Evolutionary conservation across 2,797 vertebrate genomes (phyloP).

Genomic region (Orientallactaga sibirica): DNA sequence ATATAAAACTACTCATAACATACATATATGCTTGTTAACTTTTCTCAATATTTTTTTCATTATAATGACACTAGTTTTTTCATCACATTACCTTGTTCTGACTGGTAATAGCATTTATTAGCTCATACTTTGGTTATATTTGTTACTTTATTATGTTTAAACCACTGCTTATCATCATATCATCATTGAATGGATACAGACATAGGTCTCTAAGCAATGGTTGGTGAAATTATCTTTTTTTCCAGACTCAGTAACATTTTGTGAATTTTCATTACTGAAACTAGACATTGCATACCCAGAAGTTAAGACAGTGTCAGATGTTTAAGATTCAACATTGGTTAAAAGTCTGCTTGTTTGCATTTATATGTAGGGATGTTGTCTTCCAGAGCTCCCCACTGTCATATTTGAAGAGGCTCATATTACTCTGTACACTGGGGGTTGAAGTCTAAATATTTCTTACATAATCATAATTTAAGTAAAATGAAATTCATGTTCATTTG

Average conservation of each 20-base stretch:
- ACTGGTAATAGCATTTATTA: slow-evolving; percentile 9
- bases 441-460: not conserved
- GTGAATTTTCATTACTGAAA: not conserved
- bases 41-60: slow-evolving; percentile 38
- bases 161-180: not conserved
- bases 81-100: not conserved
- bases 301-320: not conserved
- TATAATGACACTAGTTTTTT: not conserved
- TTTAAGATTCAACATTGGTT: not conserved
- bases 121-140: slow-evolving; percentile 15
- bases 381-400: not conserved
- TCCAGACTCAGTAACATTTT: not conserved
- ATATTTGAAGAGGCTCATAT: not conserved
- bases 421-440: not conserved
- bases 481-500: not conserved
- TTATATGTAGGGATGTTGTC: not conserved
- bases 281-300: not conserved
- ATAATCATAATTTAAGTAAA: slow-evolving; percentile 30
- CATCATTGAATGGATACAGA: not conserved
- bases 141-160: slow-evolving; percentile 4
- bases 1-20: not conserved
- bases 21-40: not conserved
- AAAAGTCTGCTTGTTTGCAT: not conserved
- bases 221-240: not conserved
- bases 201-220: not conserved